These are phyloP conservation scores for Pristionchus mayeri DNA, from an alignment of 2,888 invertebrate genomes.

Conservation along the genomic window DNA sequence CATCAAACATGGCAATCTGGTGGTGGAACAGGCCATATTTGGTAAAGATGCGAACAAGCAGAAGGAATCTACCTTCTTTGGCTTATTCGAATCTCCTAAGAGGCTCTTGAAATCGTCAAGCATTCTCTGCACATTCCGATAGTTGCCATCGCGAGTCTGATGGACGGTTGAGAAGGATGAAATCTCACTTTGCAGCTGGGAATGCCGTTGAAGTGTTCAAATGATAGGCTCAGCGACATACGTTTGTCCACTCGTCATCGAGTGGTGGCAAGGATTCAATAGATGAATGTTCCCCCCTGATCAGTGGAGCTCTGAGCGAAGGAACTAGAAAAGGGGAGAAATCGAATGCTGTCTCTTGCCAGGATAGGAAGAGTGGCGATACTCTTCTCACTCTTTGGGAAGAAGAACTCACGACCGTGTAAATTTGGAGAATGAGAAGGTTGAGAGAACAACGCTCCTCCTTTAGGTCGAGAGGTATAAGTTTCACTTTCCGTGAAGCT, in stretches of 20 bases:
- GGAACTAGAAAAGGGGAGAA: no score
- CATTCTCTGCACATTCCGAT: conserved; percentile 37
- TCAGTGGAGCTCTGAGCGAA: background rate
- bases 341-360: no score
- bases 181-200: conserved; percentile 37
- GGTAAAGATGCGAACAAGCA: background rate
- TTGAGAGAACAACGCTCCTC: no score
- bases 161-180: conserved; percentile 32
- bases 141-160: conserved; percentile 27
- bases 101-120: conserved; percentile 21
- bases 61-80: background rate
- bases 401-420: no score
- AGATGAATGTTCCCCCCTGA: background rate
- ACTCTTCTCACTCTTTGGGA: no score
- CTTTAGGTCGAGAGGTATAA: no score
- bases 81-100: background rate
- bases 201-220: background rate
- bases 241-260: conserved; percentile 7
- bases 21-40: background rate
- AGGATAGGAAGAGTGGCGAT: no score
- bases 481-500: no score
- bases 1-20: conserved; percentile 58
- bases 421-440: no score
- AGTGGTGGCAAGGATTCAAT: background rate
- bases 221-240: background rate